Base-by-base conservation (phyloP, 2,113 vertebrate species). In the Cyphomyrus plagiostoma region DNA sequence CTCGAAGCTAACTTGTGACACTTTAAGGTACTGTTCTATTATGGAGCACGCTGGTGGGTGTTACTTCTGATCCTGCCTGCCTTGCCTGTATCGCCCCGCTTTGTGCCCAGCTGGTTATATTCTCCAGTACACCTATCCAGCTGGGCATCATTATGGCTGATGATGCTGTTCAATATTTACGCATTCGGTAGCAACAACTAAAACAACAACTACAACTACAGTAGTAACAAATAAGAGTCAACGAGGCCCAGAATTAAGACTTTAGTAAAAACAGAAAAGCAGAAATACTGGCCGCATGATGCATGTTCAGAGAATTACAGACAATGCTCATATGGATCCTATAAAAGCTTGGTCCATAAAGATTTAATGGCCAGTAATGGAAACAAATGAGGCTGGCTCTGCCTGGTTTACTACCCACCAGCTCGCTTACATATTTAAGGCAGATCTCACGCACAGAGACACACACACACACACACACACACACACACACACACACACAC, bases 291-390 rank as follows among this genome's bases (percentile, higher is more conserved):
- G 83, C 48, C 56, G 19, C 17, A 30, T 0, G 3, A 15, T 6
- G 50, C 5, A 17, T 49, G 48, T 74, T 86, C 50, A 53, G 26
- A 87, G 26, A 53, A 21, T 53, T 39, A 53, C 6, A 17, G 23
- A 17, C 8, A n/a, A 52, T 6, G 53, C 49, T 53, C 48, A 19
- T 87, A 53, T 53, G 49, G 10, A 52, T 19, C n/a, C 26, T 35
- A 49, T 52, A 87, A 87, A 87, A 56, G 85, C 85, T 35, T 19
- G 26, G 48, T 42, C 50, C 50, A 87, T 53, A 53, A 87, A 84
- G 82, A 87, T 53, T 87, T 87, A 52, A 87, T 46, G 66, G 56
- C 30, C 35, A 87, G 15, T 80, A 87, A 90, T 56, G 85, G 58
- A 89, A 87, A 87, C 56, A 90, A 56, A 87, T 74, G 45, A 66